These are phyloP conservation scores for zebrafish (Danio rerio) DNA, from an alignment of 2,113 vertebrate species.

Conservation along the genomic window GRCz12tu NC_133198.1:12194501-12195000, in stretches of 20 bases:
- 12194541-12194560: not conserved
- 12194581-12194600: not conserved
- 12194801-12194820: not conserved
- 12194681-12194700: not conserved
- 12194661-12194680: not conserved
- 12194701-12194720: not conserved
- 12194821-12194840: conserved; percentile 11
- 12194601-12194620: not conserved
- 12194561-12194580: not conserved
- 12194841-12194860: not conserved
- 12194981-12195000: conserved; percentile 36
- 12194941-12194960: conserved; percentile 1
- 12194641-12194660: conserved; percentile 13
- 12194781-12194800: conserved; percentile 1
- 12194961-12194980: conserved; percentile 53
- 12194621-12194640: not conserved
- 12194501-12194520: not conserved
- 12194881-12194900: conserved; percentile 5
- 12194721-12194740: not conserved
- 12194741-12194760: not conserved
- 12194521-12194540: not conserved
- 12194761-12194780: not conserved
- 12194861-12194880: not conserved
- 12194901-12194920: conserved; percentile 26
- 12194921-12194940: conserved; percentile 29